Base-by-base conservation (phyloP, 2,113 vertebrate species). In the Antechinus stuartii region DNA sequence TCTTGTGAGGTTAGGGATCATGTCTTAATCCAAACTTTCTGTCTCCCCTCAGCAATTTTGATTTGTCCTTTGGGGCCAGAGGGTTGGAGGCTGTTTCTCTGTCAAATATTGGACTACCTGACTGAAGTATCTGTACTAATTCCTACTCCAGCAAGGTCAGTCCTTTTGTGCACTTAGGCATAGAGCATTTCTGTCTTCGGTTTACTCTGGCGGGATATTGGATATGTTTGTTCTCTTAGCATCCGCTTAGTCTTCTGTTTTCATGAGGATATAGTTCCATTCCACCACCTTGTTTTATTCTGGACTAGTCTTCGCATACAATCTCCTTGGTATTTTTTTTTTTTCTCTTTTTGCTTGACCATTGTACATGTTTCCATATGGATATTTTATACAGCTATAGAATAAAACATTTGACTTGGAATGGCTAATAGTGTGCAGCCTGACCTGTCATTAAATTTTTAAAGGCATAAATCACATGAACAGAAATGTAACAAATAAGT, bases 1-100 rank as follows among this genome's bases (percentile, higher is more conserved):
- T 42, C 7, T 42, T 42, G 16, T 84, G n/a, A 84, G 68, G 68
- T 42, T 42, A 84, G 94, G 94, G 47, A 57, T 90, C 27, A 25
- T 92, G 46, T 22, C 84, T 96, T 27, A 95, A 92, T 92, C 22
- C 12, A 95, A 49, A 93, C 26, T 90, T 11, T 84, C 68, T 84
- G 22, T 84, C n/a, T 42, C n/a, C 68, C 68, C 19, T 22, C 19
- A 84, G 68, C 54, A 92, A 8, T 90, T 61, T 93, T 9, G 61
- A 76, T 94, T 92, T 95, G 5, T n/a, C 55, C 61, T 92, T 95
- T 93, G 10, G 26, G 19, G 19, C n/a, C 68, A 84, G 19, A 76
- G 68, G 68, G 35, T 76, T 76, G 35, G 35, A 42, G n/a, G 42
- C 19, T 42, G 42, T 84, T 84, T 84, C n/a, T 84, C 68, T 84